Evolutionary conservation across 2,797 vertebrate genomes (phyloP), one percentile per base, ranked within the genome.

Genomic region (Leuciscus waleckii): DNA sequence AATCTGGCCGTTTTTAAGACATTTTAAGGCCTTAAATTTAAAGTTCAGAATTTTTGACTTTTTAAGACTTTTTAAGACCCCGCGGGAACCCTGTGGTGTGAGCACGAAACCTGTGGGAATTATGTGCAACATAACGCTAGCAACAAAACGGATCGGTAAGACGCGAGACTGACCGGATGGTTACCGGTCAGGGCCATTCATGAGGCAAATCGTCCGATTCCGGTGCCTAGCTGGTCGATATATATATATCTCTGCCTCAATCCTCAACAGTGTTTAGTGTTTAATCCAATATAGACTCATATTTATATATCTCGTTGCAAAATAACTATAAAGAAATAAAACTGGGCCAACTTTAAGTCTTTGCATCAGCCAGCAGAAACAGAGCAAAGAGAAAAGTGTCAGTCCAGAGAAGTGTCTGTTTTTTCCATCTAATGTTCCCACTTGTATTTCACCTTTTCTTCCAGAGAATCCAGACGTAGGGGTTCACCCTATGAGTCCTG

Each of bases 291-390:
- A 63, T 16, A 29, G 61, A 63, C 14, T 65, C 2, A 7, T 63
- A 63, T 29, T 16, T 7, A 63, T 63, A 14, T 16, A 14, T 16
- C 13, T 29, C 1, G 0, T 32, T 65, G 14, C 14, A 17, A 65
- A 65, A 65, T 63, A 65, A 29, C 14, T 41, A 41, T 41, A 77
- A 17, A 56, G 21, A 37, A 76, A 56, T 2, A 43, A 26, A 81
- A 81, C n/a, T 19, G 16, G 23, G 65, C 14, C 51, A 63, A 61
- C 26, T 49, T 74, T 46, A 29, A 43, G 10, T 43, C n/a, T 41
- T 73, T 69, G 26, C 51, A 61, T 82, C 51, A 69, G 86, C 79
- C 56, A 83, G 79, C 82, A 85, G 4, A 51, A 85, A 85, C 54
- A 87, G 51, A 65, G 71, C 49, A 79, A 35, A 10, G 21, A 67